These are phyloP conservation scores for Drosophila chauvacae DNA, from an alignment of 1,140 invertebrate genomes.

Conservation along the genomic window DNA sequence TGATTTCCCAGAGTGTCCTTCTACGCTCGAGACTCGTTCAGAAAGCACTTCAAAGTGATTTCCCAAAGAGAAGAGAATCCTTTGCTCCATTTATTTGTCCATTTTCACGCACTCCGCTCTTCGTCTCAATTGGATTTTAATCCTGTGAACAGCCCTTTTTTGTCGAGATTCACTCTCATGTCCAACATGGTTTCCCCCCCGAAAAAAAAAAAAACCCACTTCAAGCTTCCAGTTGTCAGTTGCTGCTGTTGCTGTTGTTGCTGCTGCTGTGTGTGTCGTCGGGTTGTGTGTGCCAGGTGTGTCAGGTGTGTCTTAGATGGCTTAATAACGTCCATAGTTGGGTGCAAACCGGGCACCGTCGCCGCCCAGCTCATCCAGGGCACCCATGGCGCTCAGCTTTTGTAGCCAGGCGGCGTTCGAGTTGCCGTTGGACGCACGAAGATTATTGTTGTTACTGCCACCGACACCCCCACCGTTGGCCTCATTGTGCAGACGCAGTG, in stretches of 20 bases:
- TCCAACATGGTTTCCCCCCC: conserved; percentile 24
- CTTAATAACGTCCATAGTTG: conserved; percentile 59
- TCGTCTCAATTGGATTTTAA: conserved; percentile 45
- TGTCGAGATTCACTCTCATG: conserved; percentile 5
- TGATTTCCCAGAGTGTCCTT: conserved; percentile 40
- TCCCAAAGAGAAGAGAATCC: conserved; percentile 9
- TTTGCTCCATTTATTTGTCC: conserved; percentile 45
- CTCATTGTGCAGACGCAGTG: conserved; percentile 75
- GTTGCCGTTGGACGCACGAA: conserved; percentile 50
- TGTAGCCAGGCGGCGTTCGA: conserved; percentile 76
- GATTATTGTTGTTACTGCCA: conserved; percentile 40
- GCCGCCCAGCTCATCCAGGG: conserved; percentile 66
- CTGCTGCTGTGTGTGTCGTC: conserved; percentile 7
- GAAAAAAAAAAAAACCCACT: conserved; percentile 5
- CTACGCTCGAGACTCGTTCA: conserved; percentile 23
- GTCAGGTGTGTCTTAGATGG: conserved; percentile 3
- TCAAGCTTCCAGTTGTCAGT: conserved; percentile 7
- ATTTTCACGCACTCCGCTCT: conserved; percentile 41
- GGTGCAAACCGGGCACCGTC: conserved; percentile 28
- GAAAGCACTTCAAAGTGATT: conserved; percentile 39
- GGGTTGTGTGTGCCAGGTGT: conserved; percentile 11
- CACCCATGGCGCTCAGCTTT: conserved; percentile 67
- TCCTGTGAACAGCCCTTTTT: conserved; percentile 30
- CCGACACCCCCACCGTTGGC: conserved; percentile 48
- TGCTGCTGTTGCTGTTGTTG: conserved; percentile 27